Conservation (phyloP, 1,140 invertebrate species). For the Tyrophagus putrescentiae region DNA sequence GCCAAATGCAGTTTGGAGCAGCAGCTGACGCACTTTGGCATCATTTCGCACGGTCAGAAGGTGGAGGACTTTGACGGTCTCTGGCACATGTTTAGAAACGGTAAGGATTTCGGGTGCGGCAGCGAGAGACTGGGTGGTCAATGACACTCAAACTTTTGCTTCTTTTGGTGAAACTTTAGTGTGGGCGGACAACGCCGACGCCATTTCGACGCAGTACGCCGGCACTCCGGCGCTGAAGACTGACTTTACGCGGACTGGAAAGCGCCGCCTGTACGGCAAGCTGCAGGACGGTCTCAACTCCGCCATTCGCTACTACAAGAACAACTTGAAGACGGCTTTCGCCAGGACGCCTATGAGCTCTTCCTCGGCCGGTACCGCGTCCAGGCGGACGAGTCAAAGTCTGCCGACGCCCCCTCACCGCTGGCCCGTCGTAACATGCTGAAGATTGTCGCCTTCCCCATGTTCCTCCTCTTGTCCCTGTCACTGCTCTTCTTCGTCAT, state of each 20-base stretch:
- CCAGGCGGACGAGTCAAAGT: slow-evolving; percentile 57
- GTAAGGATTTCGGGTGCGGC: too few relatives aligned
- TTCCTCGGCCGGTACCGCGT: slow-evolving; percentile 81
- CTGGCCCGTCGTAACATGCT: slow-evolving; percentile 60
- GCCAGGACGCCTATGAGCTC: slow-evolving; percentile 89
- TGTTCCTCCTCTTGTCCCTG: slow-evolving; percentile 54
- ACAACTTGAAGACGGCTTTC: slow-evolving; percentile 93
- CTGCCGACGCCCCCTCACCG: slow-evolving; percentile 54
- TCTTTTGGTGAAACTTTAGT: too few relatives aligned
- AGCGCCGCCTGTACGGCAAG: slow-evolving; percentile 67
- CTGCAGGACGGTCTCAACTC: slow-evolving; percentile 82
- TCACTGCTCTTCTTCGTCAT: slow-evolving; percentile 74
- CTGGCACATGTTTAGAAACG: slow-evolving; percentile 57
- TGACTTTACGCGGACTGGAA: slow-evolving; percentile 93
- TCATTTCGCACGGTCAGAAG: slow-evolving; percentile 45
- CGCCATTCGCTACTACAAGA: slow-evolving; percentile 81
- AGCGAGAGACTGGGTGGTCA: too few relatives aligned
- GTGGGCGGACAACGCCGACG: slow-evolving; percentile 97
- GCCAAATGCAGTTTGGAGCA: slow-evolving; percentile 59
- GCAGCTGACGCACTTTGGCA: slow-evolving; percentile 54
- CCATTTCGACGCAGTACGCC: slow-evolving; percentile 82
- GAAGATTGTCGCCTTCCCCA: slow-evolving; percentile 53
- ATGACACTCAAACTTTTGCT: too few relatives aligned
- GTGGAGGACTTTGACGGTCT: slow-evolving; percentile 49
- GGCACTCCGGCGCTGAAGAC: slow-evolving; percentile 95